These are phyloP conservation scores for Nebria salina DNA, from an alignment of 2,888 invertebrate species.

Conservation along the genomic window DNA sequence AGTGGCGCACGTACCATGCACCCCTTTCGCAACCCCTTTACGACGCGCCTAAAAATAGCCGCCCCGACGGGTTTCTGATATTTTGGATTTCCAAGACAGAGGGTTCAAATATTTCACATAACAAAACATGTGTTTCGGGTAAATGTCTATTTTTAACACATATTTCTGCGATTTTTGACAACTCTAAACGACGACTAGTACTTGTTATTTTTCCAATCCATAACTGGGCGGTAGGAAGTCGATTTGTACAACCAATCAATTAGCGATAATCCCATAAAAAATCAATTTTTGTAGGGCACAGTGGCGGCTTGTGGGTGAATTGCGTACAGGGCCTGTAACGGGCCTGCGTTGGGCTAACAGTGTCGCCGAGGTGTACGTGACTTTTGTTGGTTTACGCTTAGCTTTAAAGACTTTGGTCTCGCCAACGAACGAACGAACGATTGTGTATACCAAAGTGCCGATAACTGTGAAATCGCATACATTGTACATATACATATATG, in stretches of 20 bases:
- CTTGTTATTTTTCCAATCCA: too few relatives aligned
- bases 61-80: not conserved
- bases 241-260: too few relatives aligned
- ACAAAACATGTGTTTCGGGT: not conserved
- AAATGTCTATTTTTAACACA: conserved; percentile 2
- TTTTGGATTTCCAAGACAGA: conserved; percentile 1
- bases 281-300: not conserved
- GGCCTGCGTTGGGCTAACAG: not conserved
- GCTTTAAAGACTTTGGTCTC: conserved; percentile 35
- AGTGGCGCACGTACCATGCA: not conserved
- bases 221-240: too few relatives aligned
- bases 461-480: conserved; percentile 56
- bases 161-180: not conserved
- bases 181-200: too few relatives aligned
- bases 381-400: conserved; percentile 4
- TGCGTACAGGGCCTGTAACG: not conserved
- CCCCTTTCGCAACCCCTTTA: conserved; percentile 3
- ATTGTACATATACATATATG: conserved; percentile 53
- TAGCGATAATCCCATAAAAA: not conserved
- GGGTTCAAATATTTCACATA: not conserved
- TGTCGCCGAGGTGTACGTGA: conserved; percentile 26
- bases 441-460: conserved; percentile 47
- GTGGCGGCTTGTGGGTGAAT: not conserved
- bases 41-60: not conserved
- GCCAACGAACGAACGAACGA: not conserved